Base-by-base conservation (phyloP, 2,888 invertebrate genomes). In the Mechanitis mazaeus region DNA sequence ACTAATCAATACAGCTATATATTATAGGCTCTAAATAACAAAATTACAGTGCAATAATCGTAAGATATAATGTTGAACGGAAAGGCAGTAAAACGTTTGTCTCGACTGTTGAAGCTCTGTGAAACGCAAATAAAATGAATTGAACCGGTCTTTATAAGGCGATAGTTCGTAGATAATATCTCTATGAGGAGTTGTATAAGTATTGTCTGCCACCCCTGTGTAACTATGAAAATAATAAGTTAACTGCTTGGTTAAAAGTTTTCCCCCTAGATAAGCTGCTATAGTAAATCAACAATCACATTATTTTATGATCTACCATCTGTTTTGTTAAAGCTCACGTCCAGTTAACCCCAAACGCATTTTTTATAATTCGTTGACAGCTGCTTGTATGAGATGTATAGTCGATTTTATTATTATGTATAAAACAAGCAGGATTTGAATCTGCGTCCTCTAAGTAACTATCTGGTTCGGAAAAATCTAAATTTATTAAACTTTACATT, bases 51-150 rank as follows among this genome's bases (percentile, higher is more conserved):
- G n/a, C 0, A 6, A 3, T 47, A 20, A 47, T 47, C 3, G 38
- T 53, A 42, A 31, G 5, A 20, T 33, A 53, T 45, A 53, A 53
- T 58, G 46, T 20, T 56, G 54, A 45, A 35, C 45, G 45, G 33
- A 11, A 42, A 54, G 2, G 12, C 33, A 20, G 45, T 33, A 56
- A 54, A 59, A 35, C 35, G 56, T 54, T 56, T 35, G 54, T 42
- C 57, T 60, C 58, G 61, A 59, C 70, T 76, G 72, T 74, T 75
- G 72, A 69, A 72, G 71, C 72, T 70, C 71, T 72, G 71, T 71
- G 64, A 72, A 79, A 82, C 81, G 80, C 77, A 81, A 81, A 83
- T 80, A 79, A 74, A 65, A 67, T 69, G 72, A 74, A 74, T 63
- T 63, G 75, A 79, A 84, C 84, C 83, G 81, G 85, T 84, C 78